Percentiles rank a stretch among this genome's conserved stretches.
phyloP scores from a whole-genome alignment of 1,140 invertebrate species.

The Drosophila takahashii region DNA sequence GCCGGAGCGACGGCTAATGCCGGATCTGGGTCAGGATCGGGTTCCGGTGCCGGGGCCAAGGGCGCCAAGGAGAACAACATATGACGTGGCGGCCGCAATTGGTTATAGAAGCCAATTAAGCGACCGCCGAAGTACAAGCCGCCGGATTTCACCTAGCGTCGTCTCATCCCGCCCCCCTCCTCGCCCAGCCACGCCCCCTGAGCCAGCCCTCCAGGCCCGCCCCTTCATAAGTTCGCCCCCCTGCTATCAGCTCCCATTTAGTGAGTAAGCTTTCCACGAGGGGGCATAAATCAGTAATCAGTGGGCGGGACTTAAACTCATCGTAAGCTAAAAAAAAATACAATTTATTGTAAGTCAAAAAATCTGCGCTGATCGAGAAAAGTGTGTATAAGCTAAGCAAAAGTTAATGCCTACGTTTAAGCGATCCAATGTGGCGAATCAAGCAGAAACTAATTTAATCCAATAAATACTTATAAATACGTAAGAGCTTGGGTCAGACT shows the following conservation, averaged over 20 bases:
- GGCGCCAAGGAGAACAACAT: constrained; percentile 84
- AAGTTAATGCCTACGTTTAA: not conserved
- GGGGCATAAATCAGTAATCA: constrained; percentile 12
- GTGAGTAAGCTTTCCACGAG: not conserved
- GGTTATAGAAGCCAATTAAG: constrained; percentile 84
- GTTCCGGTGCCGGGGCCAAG: constrained; percentile 52
- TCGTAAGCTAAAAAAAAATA: constrained; percentile 53
- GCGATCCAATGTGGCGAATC: constrained; percentile 33
- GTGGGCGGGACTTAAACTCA: constrained; percentile 35
- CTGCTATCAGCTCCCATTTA: not conserved
- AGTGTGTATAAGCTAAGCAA: constrained; percentile 36
- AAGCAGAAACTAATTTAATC: constrained; percentile 38
- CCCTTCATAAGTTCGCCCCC: not conserved
- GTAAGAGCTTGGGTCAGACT: too few relatives aligned
- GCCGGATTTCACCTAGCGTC: constrained; percentile 71
- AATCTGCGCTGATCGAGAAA: constrained; percentile 11
- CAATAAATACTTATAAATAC: constrained; percentile 52
- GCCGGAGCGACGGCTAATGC: constrained; percentile 35
- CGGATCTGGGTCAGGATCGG: constrained; percentile 38
- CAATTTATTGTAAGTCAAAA: constrained; percentile 55
- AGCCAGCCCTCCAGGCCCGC: not conserved
- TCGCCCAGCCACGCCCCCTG: not conserved
- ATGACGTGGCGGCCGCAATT: constrained; percentile 84
- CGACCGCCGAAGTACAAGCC: constrained; percentile 79
- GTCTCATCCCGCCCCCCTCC: not conserved